phyloP scores from a whole-genome alignment of 1,140 invertebrate species.

The Mylabris phalerata region DNA sequence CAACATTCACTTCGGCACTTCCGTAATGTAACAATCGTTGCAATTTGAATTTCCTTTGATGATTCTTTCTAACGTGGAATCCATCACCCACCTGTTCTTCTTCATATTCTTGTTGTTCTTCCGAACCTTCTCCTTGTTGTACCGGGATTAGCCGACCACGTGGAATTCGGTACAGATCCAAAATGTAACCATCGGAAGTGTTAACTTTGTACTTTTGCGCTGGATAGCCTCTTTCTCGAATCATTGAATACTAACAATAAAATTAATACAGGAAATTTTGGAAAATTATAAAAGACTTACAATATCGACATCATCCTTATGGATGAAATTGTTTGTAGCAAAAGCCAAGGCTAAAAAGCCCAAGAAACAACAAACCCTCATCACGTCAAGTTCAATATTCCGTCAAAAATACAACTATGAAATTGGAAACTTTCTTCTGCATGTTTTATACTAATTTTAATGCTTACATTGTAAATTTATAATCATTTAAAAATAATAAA shows the following conservation, averaged over 20 bases:
- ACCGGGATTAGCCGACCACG: background rate
- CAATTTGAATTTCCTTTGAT: background rate
- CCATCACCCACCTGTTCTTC: conserved; percentile 27
- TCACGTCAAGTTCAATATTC: too few relatives aligned
- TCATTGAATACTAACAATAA: conserved; percentile 2
- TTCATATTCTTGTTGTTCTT: too few relatives aligned
- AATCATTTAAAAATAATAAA: conserved; percentile 2
- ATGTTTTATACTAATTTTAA: background rate
- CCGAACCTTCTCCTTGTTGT: too few relatives aligned
- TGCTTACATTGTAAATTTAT: background rate
- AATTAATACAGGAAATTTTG: too few relatives aligned
- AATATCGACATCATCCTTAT: too few relatives aligned
- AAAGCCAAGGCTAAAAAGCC: too few relatives aligned
- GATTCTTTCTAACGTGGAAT: conserved; percentile 31
- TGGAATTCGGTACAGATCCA: conserved; percentile 26
- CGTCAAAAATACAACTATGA: background rate
- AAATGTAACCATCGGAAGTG: conserved; percentile 55
- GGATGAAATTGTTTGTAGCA: too few relatives aligned
- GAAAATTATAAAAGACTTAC: too few relatives aligned
- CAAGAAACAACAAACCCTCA: too few relatives aligned
- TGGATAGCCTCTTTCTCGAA: conserved; percentile 30
- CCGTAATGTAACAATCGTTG: background rate
- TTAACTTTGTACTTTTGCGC: conserved; percentile 38
- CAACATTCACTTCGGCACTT: too few relatives aligned
- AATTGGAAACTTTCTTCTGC: background rate